Conservation (phyloP, 2,113 vertebrate species). For the Pipa parva region DNA sequence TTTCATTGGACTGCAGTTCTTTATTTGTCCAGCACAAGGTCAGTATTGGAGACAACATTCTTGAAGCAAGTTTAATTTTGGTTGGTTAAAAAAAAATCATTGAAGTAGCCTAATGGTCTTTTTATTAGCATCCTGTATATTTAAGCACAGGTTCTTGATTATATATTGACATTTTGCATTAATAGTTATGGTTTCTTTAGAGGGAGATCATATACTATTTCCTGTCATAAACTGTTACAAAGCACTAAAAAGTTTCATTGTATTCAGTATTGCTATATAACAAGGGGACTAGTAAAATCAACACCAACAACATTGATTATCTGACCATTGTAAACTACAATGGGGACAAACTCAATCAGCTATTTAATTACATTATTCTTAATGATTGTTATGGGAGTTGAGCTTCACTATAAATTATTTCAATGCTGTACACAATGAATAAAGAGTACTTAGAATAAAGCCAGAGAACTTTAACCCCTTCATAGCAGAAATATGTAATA, state of each 20-base stretch:
- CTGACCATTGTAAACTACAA: conserved; percentile 42
- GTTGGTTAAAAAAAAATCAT: too few species aligned
- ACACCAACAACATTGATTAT: conserved; percentile 42
- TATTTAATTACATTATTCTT: conserved; percentile 44
- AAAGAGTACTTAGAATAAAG: conserved; percentile 37
- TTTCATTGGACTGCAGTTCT: background rate
- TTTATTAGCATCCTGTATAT: conserved; percentile 25
- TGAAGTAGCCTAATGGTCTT: conserved; percentile 16
- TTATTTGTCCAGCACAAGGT: background rate
- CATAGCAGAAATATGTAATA: background rate
- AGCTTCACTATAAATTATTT: conserved; percentile 40
- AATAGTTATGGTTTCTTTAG: background rate
- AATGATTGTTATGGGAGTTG: conserved; percentile 42
- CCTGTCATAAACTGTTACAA: background rate
- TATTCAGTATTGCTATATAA: conserved; percentile 9
- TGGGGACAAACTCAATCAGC: conserved; percentile 40
- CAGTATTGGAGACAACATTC: background rate
- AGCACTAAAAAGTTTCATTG: conserved; percentile 28
- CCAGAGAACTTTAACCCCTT: conserved; percentile 23
- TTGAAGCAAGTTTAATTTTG: too few species aligned
- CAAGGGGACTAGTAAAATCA: conserved; percentile 32
- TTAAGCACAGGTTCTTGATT: conserved; percentile 3
- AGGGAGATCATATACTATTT: background rate
- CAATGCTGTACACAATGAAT: conserved; percentile 26
- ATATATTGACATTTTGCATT: background rate